Conservation (phyloP, 2,113 vertebrate genomes). For the Neotoma lepida region DNA sequence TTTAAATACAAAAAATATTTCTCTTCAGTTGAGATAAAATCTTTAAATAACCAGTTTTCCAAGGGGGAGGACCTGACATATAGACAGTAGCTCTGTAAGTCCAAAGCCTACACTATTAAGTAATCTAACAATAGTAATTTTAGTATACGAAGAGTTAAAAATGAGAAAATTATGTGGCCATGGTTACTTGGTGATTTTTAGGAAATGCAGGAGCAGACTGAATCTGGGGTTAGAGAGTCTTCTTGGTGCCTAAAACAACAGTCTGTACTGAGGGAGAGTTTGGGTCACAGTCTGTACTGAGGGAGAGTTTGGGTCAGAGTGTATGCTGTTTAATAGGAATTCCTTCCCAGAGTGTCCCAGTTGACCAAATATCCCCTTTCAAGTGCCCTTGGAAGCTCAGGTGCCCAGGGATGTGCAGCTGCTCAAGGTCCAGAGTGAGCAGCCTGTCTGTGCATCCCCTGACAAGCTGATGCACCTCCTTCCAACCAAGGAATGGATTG, state of each 20-base stretch:
- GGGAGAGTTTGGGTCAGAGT: not conserved
- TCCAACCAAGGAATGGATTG: not conserved
- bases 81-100: too few species aligned
- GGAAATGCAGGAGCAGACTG: not conserved
- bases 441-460: accelerated
- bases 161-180: not conserved
- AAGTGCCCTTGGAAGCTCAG: too few species aligned
- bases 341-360: not conserved
- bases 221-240: not conserved
- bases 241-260: not conserved
- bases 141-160: not conserved
- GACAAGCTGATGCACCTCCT: not conserved
- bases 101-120: not conserved
- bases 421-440: not conserved
- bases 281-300: not conserved
- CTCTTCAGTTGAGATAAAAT: not conserved
- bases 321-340: too few species aligned
- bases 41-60: not conserved
- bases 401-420: accelerated
- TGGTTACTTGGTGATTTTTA: not conserved
- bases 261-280: not conserved
- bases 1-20: too few species aligned
- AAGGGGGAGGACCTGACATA: not conserved
- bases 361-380: not conserved
- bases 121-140: not conserved